Conservation (phyloP, 35 echinoderm and acorn worm species). For the Acanthaster planci region DNA sequence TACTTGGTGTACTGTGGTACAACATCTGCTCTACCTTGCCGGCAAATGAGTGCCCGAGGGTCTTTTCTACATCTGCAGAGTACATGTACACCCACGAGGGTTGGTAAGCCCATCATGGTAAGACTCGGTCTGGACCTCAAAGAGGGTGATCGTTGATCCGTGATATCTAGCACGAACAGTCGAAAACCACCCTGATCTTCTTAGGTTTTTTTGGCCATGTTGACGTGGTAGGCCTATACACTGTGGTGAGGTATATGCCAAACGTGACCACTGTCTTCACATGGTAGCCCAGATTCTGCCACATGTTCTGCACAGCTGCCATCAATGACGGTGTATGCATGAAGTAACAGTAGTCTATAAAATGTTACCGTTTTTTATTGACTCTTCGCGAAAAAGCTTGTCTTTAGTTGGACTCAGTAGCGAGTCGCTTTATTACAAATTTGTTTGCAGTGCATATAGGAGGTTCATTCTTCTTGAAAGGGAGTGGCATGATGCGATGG, state of each 20-base stretch:
- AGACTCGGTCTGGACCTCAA: constrained; percentile 67
- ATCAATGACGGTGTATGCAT: constrained; percentile 46
- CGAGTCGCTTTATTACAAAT: constrained; percentile 27
- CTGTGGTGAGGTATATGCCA: constrained; percentile 74
- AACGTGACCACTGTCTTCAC: constrained; percentile 11
- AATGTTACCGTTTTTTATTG: constrained; percentile 34
- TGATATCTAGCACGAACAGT: constrained; percentile 51
- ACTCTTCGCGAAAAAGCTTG: too few species aligned
- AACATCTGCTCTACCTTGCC: constrained; percentile 75
- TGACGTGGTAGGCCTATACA: constrained; percentile 63
- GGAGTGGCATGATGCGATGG: constrained; percentile 70
- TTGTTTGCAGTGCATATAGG: constrained; percentile 56
- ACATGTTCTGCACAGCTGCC: constrained; percentile 57
- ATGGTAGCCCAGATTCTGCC: neutral
- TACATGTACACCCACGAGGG: constrained; percentile 39
- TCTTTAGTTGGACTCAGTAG: constrained; percentile 37
- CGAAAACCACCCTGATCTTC: constrained; percentile 72
- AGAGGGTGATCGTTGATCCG: constrained; percentile 66
- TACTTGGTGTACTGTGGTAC: constrained; percentile 46
- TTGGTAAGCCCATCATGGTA: too few species aligned
- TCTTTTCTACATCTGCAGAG: constrained; percentile 66
- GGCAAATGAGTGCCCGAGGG: constrained; percentile 57
- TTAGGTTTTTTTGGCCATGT: constrained; percentile 72
- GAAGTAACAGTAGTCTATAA: constrained; percentile 23
- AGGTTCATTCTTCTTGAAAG: constrained; percentile 47